These are phyloP conservation scores for Ciconia maguari DNA, from an alignment of 2,113 vertebrate species.

Conservation along the genomic window DNA sequence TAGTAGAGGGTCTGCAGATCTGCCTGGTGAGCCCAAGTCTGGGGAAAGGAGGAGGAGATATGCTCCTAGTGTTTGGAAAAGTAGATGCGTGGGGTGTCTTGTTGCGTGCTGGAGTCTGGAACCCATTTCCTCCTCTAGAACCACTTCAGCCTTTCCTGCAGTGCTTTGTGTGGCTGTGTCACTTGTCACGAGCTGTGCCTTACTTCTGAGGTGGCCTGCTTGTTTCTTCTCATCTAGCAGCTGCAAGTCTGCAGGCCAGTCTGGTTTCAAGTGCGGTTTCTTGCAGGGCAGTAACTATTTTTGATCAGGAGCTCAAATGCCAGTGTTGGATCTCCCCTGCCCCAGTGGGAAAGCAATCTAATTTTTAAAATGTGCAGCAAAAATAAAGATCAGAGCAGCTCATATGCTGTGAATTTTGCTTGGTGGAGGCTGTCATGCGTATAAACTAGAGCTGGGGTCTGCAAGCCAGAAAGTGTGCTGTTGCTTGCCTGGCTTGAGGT, in stretches of 20 bases:
- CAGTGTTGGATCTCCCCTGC: background rate
- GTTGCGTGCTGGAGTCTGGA: background rate
- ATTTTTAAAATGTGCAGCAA: background rate
- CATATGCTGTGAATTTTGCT: background rate
- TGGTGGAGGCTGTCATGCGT: background rate
- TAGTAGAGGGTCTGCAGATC: background rate
- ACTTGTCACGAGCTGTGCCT: background rate
- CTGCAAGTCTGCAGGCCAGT: background rate
- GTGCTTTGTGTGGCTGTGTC: background rate
- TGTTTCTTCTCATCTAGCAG: background rate
- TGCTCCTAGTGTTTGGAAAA: background rate
- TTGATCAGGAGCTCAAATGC: background rate
- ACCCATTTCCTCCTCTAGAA: background rate
- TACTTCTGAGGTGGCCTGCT: background rate
- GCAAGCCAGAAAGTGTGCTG: background rate
- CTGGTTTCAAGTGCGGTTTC: background rate
- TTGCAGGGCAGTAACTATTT: background rate
- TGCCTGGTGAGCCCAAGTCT: background rate
- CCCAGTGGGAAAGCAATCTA: background rate
- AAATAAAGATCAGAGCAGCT: background rate
- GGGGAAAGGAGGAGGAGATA: background rate
- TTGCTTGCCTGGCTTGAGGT: background rate
- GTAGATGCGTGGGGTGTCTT: rapidly evolving
- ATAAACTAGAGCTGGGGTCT: background rate
- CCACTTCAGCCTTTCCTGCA: background rate